These are phyloP conservation scores for Nemotelus pantherinus DNA, from an alignment of 2,888 invertebrate species.

Conservation along the genomic window DNA sequence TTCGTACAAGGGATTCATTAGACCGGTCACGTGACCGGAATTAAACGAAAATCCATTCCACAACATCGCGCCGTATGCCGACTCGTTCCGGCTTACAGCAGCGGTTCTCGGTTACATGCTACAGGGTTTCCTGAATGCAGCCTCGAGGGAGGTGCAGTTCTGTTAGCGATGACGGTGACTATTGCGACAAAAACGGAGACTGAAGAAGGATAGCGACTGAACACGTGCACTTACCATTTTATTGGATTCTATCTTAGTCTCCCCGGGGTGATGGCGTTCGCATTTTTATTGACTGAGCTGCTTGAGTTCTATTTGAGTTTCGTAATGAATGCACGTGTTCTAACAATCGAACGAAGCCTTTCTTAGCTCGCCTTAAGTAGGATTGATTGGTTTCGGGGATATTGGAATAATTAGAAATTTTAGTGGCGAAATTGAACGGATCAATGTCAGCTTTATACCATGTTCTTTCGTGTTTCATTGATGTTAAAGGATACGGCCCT, in stretches of 20 bases:
- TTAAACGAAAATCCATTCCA: slow-evolving; percentile 48
- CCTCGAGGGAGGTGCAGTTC: slow-evolving; percentile 22
- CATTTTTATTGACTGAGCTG: slow-evolving; percentile 8
- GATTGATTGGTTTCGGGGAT: slow-evolving; percentile 17
- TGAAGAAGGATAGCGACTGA: slow-evolving; percentile 33
- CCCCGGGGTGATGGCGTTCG: slow-evolving; percentile 22
- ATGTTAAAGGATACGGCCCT: no score
- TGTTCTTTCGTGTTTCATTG: no score
- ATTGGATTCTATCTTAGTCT: slow-evolving; percentile 39
- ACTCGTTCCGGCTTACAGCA: slow-evolving; percentile 14
- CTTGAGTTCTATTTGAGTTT: slow-evolving; percentile 25
- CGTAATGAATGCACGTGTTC: slow-evolving; percentile 41
- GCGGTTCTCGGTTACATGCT: neutral
- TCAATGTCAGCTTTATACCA: no score
- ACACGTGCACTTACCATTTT: slow-evolving; percentile 41
- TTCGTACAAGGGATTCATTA: slow-evolving; percentile 39
- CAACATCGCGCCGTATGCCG: slow-evolving; percentile 39
- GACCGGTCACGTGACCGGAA: slow-evolving; percentile 50
- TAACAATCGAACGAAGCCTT: neutral
- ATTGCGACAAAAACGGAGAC: neutral
- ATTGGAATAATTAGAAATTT: neutral
- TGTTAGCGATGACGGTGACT: neutral
- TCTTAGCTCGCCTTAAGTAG: neutral
- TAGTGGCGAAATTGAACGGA: neutral
- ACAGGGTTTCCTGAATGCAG: neutral